Conservation (phyloP, 2,797 vertebrate genomes). For the Sus cebifrons region DNA sequence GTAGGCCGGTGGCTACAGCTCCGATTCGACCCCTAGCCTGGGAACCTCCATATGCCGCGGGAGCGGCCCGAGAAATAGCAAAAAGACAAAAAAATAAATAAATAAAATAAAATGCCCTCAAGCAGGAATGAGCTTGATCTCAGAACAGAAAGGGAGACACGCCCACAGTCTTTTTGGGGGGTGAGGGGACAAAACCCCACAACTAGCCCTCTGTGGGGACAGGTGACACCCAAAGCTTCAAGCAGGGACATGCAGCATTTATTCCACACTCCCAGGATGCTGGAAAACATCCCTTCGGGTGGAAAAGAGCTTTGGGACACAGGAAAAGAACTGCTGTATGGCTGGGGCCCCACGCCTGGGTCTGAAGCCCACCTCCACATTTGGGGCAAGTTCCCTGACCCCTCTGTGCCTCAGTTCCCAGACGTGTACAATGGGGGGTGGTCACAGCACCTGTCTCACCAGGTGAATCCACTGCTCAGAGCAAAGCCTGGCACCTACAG, state of each 20-base stretch:
- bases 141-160: background rate
- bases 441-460: background rate
- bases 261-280: background rate
- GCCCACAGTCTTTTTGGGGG: background rate
- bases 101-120: background rate
- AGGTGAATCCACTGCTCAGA: too few species aligned
- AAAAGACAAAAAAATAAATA: too few species aligned
- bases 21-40: too few species aligned
- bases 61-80: too few species aligned
- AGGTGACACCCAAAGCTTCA: background rate
- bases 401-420: background rate
- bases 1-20: too few species aligned
- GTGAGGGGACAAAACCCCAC: background rate
- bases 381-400: background rate
- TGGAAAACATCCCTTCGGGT: fast-evolving
- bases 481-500: background rate
- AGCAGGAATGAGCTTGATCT: background rate
- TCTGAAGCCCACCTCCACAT: background rate
- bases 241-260: background rate
- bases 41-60: too few species aligned
- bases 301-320: background rate
- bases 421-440: fast-evolving
- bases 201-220: too few species aligned
- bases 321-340: background rate
- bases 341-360: background rate